Evolutionary conservation across 1,140 invertebrate species (phyloP).

Genomic region (Papilio glaucus): DNA sequence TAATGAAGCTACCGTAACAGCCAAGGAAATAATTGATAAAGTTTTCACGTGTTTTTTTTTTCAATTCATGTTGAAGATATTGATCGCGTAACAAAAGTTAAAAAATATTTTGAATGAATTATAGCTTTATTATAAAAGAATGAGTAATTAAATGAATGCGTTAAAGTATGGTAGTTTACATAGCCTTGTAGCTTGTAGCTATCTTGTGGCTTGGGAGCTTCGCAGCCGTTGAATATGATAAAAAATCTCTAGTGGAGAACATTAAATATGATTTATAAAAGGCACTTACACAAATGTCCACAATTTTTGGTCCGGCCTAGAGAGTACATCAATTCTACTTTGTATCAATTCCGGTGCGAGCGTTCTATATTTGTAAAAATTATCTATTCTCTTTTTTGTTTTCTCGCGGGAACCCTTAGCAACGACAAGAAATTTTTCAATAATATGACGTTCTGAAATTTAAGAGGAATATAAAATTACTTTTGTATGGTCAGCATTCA

Average conservation of each 20-base stretch:
- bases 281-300: constrained; percentile 60
- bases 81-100: too few relatives aligned
- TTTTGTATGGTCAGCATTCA: neutral
- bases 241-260: neutral
- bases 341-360: constrained; percentile 55
- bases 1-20: too few relatives aligned
- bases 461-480: neutral
- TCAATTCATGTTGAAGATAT: too few relatives aligned
- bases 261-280: neutral
- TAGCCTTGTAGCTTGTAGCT: too few relatives aligned
- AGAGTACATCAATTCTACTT: constrained; percentile 49
- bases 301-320: constrained; percentile 42
- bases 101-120: too few relatives aligned
- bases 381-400: constrained; percentile 56
- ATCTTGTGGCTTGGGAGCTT: too few relatives aligned
- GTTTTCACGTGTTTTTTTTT: too few relatives aligned
- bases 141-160: too few relatives aligned
- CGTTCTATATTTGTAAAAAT: constrained; percentile 55
- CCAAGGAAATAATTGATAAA: too few relatives aligned
- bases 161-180: too few relatives aligned
- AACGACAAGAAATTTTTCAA: constrained; percentile 55
- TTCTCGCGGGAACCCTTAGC: constrained; percentile 60
- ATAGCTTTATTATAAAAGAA: too few relatives aligned
- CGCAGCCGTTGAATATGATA: constrained; percentile 7
- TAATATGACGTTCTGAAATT: constrained; percentile 51